Evolutionary conservation across 2,113 vertebrate genomes (phyloP), one percentile per base, ranked within the genome.

Genomic region (Cyprinus carpio): DNA sequence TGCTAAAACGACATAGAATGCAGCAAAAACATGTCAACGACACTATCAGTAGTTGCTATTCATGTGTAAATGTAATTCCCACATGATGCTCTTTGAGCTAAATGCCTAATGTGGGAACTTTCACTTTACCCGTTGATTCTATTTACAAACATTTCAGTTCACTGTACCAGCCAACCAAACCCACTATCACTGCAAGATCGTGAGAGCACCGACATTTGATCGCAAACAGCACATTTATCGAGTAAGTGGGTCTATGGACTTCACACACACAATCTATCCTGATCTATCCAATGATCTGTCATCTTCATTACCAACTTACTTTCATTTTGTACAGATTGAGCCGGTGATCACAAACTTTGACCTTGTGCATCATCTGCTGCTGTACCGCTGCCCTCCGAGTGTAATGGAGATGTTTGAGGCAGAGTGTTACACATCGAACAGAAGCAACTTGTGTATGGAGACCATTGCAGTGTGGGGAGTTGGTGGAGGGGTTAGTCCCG

Each of bases 131-230:
- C 1, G 40, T 9, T 40, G 40, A 46, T 46, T 46, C 12, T 12
- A 46, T 46, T 46, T 4, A 12, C 43, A 46, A 46, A 12, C 43
- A 46, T 46, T 46, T 46, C 43, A 46, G 43, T 91, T 96, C 78
- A 84, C 87, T 40, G 40, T 97, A 72, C 95, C 95, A 7, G 49
- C 87, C 4, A 43, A 83, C 2, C 89, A 89, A 2, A 97, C 96
- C 31, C 94, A 94, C 8, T 96, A 97, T 3, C 93, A 95, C 85
- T 96, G 95, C 75, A 95, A 92, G 56, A 87, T 97, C 79, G 89
- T 95, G 43, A 92, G 89, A 15, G 85, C 95, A 4, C 92, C 95
- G 20, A 75, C 80, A 0, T 86, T 96, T 4, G 89, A 75, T 23
- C 81, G 43, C 2, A 46, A 46, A 46, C 43, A 46, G 11, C 43